These are phyloP conservation scores for Rafetus swinhoei DNA, from an alignment of 2,113 vertebrate species.

Conservation along the genomic window DNA sequence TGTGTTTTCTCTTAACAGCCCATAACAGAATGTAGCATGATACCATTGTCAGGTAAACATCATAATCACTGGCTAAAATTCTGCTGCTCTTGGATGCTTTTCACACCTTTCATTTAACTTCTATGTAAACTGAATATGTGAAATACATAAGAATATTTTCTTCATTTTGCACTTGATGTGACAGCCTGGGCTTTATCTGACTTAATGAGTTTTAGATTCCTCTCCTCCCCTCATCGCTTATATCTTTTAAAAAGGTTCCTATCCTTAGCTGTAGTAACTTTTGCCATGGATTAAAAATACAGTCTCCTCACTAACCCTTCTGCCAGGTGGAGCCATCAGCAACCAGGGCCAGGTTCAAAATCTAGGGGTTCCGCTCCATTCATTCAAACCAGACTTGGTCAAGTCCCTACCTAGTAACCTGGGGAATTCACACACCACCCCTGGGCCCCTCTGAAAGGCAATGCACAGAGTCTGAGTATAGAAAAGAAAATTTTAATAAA, in stretches of 20 bases:
- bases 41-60: not conserved
- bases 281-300: not conserved
- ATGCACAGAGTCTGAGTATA: too few species aligned
- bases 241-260: not conserved
- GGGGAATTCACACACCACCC: too few species aligned
- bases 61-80: not conserved
- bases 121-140: not conserved
- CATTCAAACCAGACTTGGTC: too few species aligned
- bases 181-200: not conserved
- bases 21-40: not conserved
- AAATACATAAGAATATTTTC: accelerated
- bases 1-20: not conserved
- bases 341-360: too few species aligned
- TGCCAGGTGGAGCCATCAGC: too few species aligned
- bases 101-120: accelerated
- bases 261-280: not conserved
- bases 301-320: not conserved
- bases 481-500: too few species aligned
- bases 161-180: not conserved
- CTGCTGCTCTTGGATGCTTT: not conserved
- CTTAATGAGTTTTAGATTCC: not conserved
- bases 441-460: too few species aligned
- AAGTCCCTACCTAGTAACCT: too few species aligned
- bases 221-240: not conserved
- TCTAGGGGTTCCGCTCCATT: too few species aligned